A percentile compares a stretch with the other conserved stretches of the same genome.
These are phyloP conservation scores for Ranitomeya imitator DNA, from an alignment of 2,113 vertebrate genomes.

Conservation along the genomic window DNA sequence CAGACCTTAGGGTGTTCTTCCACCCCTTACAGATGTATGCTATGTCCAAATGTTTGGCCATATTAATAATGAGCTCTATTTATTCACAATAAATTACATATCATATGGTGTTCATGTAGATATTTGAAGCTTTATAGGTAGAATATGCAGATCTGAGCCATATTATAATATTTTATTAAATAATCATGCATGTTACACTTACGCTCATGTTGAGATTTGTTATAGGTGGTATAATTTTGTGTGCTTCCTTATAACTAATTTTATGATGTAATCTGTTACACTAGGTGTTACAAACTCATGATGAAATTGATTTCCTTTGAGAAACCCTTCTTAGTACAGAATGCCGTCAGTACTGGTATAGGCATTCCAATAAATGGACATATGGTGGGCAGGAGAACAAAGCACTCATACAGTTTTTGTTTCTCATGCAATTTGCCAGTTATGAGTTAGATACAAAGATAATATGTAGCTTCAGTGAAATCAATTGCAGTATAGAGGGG, in stretches of 20 bases:
- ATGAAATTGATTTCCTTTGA: not conserved
- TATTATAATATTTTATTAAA: not conserved
- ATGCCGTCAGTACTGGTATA: not conserved
- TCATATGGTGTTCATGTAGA: too few species aligned
- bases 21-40: too few species aligned
- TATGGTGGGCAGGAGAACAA: not conserved
- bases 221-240: not conserved
- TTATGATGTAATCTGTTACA: not conserved
- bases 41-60: too few species aligned
- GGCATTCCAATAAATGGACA: not conserved
- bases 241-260: not conserved
- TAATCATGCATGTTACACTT: not conserved
- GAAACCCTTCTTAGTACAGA: not conserved
- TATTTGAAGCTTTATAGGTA: too few species aligned
- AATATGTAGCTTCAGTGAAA: not conserved
- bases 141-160: not conserved
- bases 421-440: not conserved
- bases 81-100: too few species aligned
- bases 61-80: too few species aligned
- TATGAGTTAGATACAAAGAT: not conserved
- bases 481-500: not conserved
- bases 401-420: not conserved
- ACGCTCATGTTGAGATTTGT: not conserved
- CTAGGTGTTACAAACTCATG: not conserved
- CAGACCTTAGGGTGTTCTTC: too few species aligned